Conservation (phyloP, 2,888 invertebrate species). For the Ectemnius cavifrons region DNA sequence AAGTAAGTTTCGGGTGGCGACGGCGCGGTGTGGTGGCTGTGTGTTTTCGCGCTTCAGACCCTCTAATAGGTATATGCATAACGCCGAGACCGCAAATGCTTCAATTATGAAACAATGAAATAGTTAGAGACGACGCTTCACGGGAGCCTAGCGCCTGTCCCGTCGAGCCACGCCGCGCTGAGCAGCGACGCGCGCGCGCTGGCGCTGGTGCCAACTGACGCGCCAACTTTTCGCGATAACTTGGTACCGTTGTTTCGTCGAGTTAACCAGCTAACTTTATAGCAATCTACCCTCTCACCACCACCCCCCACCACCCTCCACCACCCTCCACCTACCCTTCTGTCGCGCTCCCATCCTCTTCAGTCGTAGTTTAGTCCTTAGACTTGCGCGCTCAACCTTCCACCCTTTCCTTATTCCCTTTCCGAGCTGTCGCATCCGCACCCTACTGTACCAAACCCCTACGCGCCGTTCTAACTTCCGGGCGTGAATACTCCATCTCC, state of each 20-base stretch:
- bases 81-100: conserved; percentile 70
- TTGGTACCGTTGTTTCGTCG: conserved; percentile 73
- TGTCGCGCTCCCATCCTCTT: conserved; percentile 17
- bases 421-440: conserved; percentile 16
- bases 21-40: conserved; percentile 31
- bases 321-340: no score
- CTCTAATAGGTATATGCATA: conserved; percentile 62
- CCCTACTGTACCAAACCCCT: conserved; percentile 29
- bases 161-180: not conserved
- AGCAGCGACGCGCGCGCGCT: conserved; percentile 27
- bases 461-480: conserved; percentile 28
- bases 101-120: conserved; percentile 77
- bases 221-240: conserved; percentile 70
- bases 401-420: conserved; percentile 17
- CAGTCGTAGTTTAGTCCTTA: conserved; percentile 5
- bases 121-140: conserved; percentile 66
- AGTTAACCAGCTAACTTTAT: conserved; percentile 75
- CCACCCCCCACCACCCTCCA: no score
- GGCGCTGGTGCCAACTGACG: conserved; percentile 70
- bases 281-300: conserved; percentile 63
- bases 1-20: conserved; percentile 50
- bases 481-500: conserved; percentile 22
- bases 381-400: conserved; percentile 26
- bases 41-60: conserved; percentile 55
- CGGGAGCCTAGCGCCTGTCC: not conserved